Conservation (phyloP, 2,888 invertebrate genomes). For the Toxonevra muliebris region DNA sequence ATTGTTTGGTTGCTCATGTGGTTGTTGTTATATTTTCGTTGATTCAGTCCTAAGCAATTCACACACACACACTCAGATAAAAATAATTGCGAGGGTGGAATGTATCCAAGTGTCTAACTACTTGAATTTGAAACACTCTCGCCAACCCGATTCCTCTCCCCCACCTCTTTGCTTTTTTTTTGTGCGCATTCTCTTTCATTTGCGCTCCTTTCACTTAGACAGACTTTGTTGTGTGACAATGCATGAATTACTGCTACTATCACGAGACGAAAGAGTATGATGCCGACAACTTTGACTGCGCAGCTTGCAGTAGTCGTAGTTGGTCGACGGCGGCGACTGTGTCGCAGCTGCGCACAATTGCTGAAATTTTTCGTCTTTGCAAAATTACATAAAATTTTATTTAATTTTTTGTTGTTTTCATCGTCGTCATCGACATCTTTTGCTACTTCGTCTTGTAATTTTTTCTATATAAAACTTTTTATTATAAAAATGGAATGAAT, state of each 20-base stretch:
- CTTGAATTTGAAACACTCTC: neutral
- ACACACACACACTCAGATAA: neutral
- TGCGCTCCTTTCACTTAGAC: neutral
- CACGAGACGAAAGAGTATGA: too few species aligned
- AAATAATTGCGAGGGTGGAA: constrained; percentile 30
- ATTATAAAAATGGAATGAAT: constrained; percentile 11
- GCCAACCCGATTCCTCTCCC: neutral
- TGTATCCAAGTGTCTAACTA: constrained; percentile 2
- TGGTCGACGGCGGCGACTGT: too few species aligned
- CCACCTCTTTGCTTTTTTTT: neutral
- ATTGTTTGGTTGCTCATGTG: too few species aligned
- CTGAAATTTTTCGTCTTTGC: constrained; percentile 10
- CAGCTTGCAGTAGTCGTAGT: too few species aligned
- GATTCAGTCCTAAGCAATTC: neutral
- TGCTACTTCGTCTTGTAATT: neutral
- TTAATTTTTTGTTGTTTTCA: neutral
- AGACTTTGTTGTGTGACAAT: too few species aligned
- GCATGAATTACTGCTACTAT: too few species aligned
- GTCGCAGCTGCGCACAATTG: constrained; percentile 19
- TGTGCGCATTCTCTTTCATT: neutral
- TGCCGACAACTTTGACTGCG: too few species aligned
- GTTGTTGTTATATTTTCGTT: too few species aligned
- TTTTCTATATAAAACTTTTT: constrained; percentile 1
- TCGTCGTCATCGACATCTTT: neutral
- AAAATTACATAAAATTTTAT: neutral